phyloP scores from a whole-genome alignment of 2,113 vertebrate species.

The Lampris megalopsis region DNA sequence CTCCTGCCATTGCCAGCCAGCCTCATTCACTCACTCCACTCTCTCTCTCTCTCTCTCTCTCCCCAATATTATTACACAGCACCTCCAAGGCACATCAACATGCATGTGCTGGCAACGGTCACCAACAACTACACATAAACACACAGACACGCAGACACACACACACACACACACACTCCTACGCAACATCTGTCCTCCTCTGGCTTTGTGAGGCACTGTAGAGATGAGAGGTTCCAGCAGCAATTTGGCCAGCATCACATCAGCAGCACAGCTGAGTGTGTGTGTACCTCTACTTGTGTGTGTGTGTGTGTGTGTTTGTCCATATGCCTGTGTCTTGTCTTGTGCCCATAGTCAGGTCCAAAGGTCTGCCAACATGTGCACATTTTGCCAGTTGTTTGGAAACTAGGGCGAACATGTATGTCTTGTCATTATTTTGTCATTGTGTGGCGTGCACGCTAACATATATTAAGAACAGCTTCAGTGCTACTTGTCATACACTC shows the following conservation, averaged over 20 bases:
- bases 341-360: too few relatives aligned
- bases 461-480: too few relatives aligned
- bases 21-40: conserved; percentile 4
- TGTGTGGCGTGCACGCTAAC: too few relatives aligned
- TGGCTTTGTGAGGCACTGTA: conserved; percentile 49
- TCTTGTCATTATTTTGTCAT: too few relatives aligned
- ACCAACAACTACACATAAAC: neutral
- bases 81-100: conserved; percentile 42
- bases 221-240: conserved; percentile 43
- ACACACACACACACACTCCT: conserved; percentile 33
- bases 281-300: neutral
- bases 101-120: neutral
- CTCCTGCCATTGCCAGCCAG: conserved; percentile 25
- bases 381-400: too few relatives aligned
- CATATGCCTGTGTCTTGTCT: neutral
- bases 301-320: neutral
- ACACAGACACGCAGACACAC: conserved; percentile 21
- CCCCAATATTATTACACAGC: conserved; percentile 33
- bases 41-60: neutral
- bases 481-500: too few relatives aligned
- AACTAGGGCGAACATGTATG: too few relatives aligned
- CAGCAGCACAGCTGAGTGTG: conserved; percentile 24
- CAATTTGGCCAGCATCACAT: conserved; percentile 53
- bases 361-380: too few relatives aligned
- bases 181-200: conserved; percentile 70